Base-by-base conservation (phyloP, 2,888 invertebrate species). In the Chalcis sispes region DNA sequence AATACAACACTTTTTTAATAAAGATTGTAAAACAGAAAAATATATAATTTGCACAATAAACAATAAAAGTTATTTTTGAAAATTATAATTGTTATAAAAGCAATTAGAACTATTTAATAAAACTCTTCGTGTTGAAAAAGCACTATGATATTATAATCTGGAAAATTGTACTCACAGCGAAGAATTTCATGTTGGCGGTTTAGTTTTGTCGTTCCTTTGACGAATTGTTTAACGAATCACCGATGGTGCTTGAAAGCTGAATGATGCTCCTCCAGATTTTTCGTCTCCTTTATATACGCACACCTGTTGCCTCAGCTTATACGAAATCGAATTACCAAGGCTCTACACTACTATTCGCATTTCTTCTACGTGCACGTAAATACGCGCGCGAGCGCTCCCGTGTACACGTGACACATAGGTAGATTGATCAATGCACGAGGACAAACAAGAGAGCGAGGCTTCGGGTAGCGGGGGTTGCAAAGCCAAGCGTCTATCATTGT, bases 151-250 rank as follows among this genome's bases (percentile, higher is more conserved):
- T n/a, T n/a, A n/a, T n/a, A n/a, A n/a, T n/a, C n/a, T n/a, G n/a
- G n/a, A n/a, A n/a, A n/a, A n/a, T n/a, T 42, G 54, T 85, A 86
- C 87, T 87, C 78, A 87, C 87, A 29, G 79, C 77, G 73, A 83
- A 82, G 81, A 72, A 83, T 82, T 87, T 87, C 87, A 87, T 87
- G 78, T 81, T 85, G 82, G 20, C 64, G 20, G 50, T 46, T 46
- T 50, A 20, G 2, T 5, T 50, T 50, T 27, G 72, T 66, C 73
- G 79, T 66, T 77, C 58, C 50, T 78, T 54, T 78, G 64, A 23
- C 74, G 72, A 36, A 8, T 75, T 36, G 32, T 69, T 62, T 81
- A 79, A 81, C 75, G 79, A 80, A 69, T 81, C 80, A 82, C 78
- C 66, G 79, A 76, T 71, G 79, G 72, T 79, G 78, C 56, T 65